Conservation (phyloP, 1,140 invertebrate species). For the Hypsibius dujardini region DNA sequence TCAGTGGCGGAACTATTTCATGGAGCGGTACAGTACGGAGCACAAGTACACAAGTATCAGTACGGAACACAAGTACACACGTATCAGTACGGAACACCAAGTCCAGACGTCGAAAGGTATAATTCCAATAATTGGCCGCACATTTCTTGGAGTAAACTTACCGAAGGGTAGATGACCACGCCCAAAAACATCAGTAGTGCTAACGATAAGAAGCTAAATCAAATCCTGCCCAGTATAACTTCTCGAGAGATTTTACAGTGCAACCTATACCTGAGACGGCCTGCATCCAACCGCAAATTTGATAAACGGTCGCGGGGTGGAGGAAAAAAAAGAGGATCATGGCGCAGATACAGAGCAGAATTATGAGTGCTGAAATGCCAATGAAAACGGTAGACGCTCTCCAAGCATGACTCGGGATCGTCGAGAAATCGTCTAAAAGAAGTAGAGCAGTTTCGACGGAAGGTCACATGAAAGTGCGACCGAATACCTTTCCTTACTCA, state of each 20-base stretch:
- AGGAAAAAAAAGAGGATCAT: slow-evolving; percentile 86
- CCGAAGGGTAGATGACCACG: slow-evolving; percentile 56
- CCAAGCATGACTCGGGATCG: slow-evolving; percentile 60
- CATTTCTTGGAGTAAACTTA: too few species aligned
- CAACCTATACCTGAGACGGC: slow-evolving; percentile 56
- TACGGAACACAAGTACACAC: too few species aligned
- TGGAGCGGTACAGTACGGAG: too few species aligned
- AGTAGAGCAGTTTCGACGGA: too few species aligned
- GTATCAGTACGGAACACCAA: too few species aligned
- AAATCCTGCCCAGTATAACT: slow-evolving; percentile 28
- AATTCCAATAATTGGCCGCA: too few species aligned
- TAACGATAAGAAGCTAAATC: background rate
- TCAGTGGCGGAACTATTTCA: too few species aligned
- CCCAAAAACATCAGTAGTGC: slow-evolving; percentile 13
- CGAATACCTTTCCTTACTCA: slow-evolving; percentile 16
- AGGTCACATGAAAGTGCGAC: too few species aligned
- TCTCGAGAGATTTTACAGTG: too few species aligned
- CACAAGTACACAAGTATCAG: too few species aligned
- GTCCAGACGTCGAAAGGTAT: too few species aligned
- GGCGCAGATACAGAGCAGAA: slow-evolving; percentile 61
- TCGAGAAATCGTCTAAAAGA: slow-evolving; percentile 50
- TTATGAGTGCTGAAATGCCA: slow-evolving; percentile 61
- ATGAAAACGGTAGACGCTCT: slow-evolving; percentile 64
- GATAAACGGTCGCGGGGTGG: slow-evolving; percentile 75
- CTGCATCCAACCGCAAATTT: slow-evolving; percentile 81